These are phyloP conservation scores for Leptinotarsa rubiginosa DNA, from an alignment of 2,888 invertebrate genomes.

Conservation along the genomic window DNA sequence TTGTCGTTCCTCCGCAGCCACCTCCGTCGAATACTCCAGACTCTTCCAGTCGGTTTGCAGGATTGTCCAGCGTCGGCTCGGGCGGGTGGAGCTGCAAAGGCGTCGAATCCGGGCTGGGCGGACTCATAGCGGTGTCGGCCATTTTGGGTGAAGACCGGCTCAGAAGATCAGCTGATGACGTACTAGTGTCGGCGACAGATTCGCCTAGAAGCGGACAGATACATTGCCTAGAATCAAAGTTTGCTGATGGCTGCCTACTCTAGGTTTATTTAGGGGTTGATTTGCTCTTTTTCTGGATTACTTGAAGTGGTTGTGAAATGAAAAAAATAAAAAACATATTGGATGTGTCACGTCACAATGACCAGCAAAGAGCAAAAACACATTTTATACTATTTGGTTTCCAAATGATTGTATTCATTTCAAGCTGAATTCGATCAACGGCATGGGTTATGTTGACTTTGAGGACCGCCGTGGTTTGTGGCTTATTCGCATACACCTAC, in stretches of 20 bases:
- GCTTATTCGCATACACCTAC: too few species aligned
- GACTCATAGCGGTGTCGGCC: conserved; percentile 69
- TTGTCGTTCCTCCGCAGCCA: conserved; percentile 59
- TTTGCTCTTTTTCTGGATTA: not conserved
- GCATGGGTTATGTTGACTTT: too few species aligned
- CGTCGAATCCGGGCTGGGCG: conserved; percentile 74
- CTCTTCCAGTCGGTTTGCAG: conserved; percentile 67
- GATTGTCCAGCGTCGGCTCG: conserved; percentile 69
- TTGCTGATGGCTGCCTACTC: conserved; percentile 62
- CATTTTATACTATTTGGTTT: too few species aligned
- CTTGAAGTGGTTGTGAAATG: too few species aligned
- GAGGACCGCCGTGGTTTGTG: too few species aligned
- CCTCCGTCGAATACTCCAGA: conserved; percentile 70
- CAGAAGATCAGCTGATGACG: conserved; percentile 88
- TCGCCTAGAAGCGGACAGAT: conserved; percentile 77
- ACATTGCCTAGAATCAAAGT: conserved; percentile 64
- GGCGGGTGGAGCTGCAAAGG: conserved; percentile 63
- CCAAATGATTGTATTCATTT: too few species aligned
- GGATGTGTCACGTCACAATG: too few species aligned
- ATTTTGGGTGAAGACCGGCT: conserved; percentile 87
- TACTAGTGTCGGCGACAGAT: conserved; percentile 93
- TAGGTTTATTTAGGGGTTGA: conserved; percentile 41
- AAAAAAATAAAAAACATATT: too few species aligned
- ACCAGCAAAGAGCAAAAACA: too few species aligned
- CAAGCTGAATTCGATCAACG: too few species aligned